Evolutionary conservation across 2,888 invertebrate species (phyloP).

Genomic region (Tenthredo distinguenda): DNA sequence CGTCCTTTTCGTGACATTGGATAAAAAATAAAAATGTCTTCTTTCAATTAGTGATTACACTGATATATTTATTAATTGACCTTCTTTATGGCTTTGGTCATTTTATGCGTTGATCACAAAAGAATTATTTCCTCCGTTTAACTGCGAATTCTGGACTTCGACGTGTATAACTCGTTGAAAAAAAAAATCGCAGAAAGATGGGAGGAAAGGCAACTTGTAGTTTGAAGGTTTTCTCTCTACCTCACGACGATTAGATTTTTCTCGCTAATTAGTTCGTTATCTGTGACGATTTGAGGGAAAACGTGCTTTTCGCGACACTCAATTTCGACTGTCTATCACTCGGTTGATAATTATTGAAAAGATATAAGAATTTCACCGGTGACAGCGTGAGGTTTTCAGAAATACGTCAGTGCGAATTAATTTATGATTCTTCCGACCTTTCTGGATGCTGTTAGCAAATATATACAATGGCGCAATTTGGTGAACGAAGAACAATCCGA

Average conservation of each 20-base stretch:
- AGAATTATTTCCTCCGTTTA: background rate
- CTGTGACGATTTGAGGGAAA: background rate
- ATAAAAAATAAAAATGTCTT: background rate
- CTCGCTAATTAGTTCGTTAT: background rate
- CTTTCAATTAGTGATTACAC: background rate
- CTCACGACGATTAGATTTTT: background rate
- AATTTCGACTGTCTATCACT: background rate
- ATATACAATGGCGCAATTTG: background rate
- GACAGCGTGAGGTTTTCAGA: background rate
- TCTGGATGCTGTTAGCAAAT: too few relatives aligned
- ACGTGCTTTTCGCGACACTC: background rate
- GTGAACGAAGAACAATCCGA: background rate
- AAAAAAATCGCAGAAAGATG: background rate
- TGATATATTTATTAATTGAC: background rate
- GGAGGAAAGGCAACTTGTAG: background rate
- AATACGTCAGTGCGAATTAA: background rate
- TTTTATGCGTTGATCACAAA: background rate
- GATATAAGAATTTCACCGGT: background rate
- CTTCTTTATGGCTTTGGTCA: background rate
- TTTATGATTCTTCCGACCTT: too few relatives aligned
- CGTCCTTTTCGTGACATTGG: constrained; percentile 33
- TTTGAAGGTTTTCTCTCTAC: too few relatives aligned
- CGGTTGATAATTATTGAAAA: background rate
- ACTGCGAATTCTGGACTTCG: too few relatives aligned
- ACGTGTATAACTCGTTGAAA: background rate